A percentile compares a stretch with the other conserved stretches of the same genome.
phyloP scores from a whole-genome alignment of 2,888 invertebrate genomes.

The Hoplodrina blanda region DNA sequence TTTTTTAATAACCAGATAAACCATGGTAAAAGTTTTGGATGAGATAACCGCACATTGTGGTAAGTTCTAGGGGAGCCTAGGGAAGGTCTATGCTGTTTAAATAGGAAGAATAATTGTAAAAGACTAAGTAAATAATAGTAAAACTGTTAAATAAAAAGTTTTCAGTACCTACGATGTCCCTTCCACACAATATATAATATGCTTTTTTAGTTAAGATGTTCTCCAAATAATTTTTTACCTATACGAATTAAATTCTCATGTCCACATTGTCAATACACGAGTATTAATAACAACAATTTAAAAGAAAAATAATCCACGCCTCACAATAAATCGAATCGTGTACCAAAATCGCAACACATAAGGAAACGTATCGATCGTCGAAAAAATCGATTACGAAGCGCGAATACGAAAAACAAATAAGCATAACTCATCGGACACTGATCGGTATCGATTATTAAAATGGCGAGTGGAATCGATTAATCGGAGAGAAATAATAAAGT shows the following conservation, averaged over 20 bases:
- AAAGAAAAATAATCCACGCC: conserved; percentile 51
- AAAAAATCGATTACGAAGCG: conserved; percentile 69
- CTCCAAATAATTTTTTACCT: conserved; percentile 29
- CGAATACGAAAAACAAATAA: conserved; percentile 85
- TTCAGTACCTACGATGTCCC: too few species aligned
- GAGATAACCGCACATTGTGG: too few species aligned
- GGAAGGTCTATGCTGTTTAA: too few species aligned
- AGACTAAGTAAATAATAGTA: too few species aligned
- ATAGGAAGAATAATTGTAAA: too few species aligned
- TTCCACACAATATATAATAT: too few species aligned
- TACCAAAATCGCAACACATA: conserved; percentile 61
- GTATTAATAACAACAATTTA: conserved; percentile 55
- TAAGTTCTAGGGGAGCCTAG: too few species aligned
- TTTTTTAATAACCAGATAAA: too few species aligned
- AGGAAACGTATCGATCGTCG: conserved; percentile 63
- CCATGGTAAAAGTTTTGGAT: too few species aligned
- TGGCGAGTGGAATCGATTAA: conserved; percentile 85
- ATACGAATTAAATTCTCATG: conserved; percentile 42
- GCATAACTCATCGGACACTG: conserved; percentile 82
- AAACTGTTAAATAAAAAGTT: too few species aligned
- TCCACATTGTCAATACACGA: conserved; percentile 39
- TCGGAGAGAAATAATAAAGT: conserved; percentile 82
- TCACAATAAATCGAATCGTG: conserved; percentile 70
- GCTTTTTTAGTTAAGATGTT: conserved; percentile 16
- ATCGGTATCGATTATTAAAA: conserved; percentile 88